Evolutionary conservation across 2,113 vertebrate species (phyloP).

Genomic region (Anguilla rostrata): DNA sequence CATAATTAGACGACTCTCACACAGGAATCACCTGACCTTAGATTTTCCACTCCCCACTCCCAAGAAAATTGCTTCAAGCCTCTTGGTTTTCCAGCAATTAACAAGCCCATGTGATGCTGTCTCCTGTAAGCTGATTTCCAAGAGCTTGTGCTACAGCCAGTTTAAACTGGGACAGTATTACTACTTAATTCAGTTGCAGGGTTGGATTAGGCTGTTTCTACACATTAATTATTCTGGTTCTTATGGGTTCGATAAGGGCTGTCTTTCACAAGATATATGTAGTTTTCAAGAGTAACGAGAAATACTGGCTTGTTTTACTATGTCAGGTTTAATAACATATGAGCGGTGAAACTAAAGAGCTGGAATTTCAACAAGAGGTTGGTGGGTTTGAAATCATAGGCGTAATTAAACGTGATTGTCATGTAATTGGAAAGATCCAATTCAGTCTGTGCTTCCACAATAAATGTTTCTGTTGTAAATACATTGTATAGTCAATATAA

Average conservation of each 20-base stretch:
- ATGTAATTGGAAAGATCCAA: neutral
- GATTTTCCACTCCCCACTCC: neutral
- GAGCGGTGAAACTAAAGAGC: neutral
- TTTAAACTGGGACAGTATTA: constrained; percentile 38
- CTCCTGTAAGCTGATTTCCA: constrained; percentile 38
- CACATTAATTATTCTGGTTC: constrained; percentile 33
- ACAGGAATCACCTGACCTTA: neutral
- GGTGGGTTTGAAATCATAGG: neutral
- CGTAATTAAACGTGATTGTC: neutral
- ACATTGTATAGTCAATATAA: neutral
- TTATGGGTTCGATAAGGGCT: neutral
- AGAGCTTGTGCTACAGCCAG: constrained; percentile 33
- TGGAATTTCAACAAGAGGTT: neutral
- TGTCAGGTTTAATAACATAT: neutral
- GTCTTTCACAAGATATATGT: neutral
- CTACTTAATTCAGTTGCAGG: constrained; percentile 36
- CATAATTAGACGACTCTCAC: neutral
- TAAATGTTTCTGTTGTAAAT: neutral
- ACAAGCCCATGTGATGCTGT: constrained; percentile 19
- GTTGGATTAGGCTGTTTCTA: constrained; percentile 42
- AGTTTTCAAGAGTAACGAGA: neutral
- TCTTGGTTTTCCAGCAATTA: constrained; percentile 27
- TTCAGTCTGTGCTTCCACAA: neutral
- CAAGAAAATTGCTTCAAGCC: constrained; percentile 20
- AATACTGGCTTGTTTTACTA: neutral